Evolutionary conservation across 1,140 invertebrate genomes (phyloP).

Genomic region (Lucilia sericata): DNA sequence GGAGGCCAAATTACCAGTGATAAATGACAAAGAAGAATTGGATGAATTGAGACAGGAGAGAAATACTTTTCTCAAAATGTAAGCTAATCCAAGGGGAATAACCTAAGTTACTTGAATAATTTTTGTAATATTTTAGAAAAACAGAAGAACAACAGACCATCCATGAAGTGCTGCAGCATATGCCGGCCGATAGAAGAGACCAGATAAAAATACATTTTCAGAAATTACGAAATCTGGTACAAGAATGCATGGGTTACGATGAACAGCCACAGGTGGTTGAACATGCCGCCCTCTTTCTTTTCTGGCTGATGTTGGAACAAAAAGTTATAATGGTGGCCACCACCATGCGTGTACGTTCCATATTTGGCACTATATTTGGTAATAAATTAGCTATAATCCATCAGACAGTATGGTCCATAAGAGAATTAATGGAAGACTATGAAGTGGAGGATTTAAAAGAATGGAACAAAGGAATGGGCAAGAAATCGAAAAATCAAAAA

Average conservation of each 20-base stretch:
- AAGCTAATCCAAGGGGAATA: conserved; percentile 31
- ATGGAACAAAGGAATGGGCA: conserved; percentile 49
- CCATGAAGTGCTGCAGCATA: conserved; percentile 53
- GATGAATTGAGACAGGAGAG: not conserved
- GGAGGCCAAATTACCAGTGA: conserved; percentile 51
- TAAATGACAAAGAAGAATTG: not conserved
- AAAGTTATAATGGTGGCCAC: conserved; percentile 58
- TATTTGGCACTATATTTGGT: conserved; percentile 62
- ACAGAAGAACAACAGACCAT: conserved; percentile 53
- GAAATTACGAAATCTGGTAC: conserved; percentile 61
- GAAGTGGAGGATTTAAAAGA: conserved; percentile 55
- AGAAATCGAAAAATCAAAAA: conserved; percentile 6
- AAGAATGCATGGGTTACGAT: conserved; percentile 65
- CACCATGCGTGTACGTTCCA: conserved; percentile 54
- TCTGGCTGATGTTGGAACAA: conserved; percentile 62
- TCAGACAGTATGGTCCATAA: conserved; percentile 52
- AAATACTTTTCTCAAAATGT: conserved; percentile 33
- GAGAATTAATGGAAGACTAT: conserved; percentile 55
- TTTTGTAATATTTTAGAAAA: conserved; percentile 19
- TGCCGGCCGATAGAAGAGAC: conserved; percentile 55
- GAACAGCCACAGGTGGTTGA: conserved; percentile 64
- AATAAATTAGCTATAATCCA: conserved; percentile 57
- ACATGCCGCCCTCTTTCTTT: conserved; percentile 60
- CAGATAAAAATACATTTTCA: conserved; percentile 58
- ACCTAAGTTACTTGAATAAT: not conserved